Conservation (phyloP, 1,140 invertebrate genomes). For the Cataglyphis hispanica region DNA sequence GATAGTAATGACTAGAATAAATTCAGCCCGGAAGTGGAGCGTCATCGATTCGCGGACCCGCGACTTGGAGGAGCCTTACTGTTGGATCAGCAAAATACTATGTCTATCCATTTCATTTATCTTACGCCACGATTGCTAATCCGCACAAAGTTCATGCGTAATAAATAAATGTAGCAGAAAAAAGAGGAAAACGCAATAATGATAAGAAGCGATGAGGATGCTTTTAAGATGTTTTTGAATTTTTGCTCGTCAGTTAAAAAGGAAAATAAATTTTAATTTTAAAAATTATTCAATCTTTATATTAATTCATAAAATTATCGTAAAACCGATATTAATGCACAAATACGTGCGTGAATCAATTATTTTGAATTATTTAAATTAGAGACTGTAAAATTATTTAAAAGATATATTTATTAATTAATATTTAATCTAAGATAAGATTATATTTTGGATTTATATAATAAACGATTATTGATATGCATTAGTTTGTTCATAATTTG, state of each 20-base stretch:
- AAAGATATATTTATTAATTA: constrained; percentile 9
- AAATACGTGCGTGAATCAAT: not conserved
- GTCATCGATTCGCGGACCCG: constrained; percentile 36
- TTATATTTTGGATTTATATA: not conserved
- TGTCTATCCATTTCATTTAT: constrained; percentile 35
- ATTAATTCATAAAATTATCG: not conserved
- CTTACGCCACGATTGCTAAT: constrained; percentile 15
- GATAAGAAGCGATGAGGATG: constrained; percentile 16
- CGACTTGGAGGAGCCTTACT: constrained; percentile 21
- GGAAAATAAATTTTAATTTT: not conserved
- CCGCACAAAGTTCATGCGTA: not conserved
- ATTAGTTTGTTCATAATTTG: not conserved
- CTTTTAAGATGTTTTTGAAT: not conserved
- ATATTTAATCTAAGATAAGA: constrained; percentile 2
- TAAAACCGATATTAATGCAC: not conserved
- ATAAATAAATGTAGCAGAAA: not conserved
- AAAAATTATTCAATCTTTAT: not conserved
- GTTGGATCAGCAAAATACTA: constrained; percentile 40
- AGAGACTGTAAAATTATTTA: not conserved
- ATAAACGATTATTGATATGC: not conserved
- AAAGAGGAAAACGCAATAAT: not conserved
- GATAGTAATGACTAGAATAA: constrained; percentile 48
- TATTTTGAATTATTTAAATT: not conserved
- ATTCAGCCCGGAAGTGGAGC: constrained; percentile 40
- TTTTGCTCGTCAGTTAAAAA: not conserved